Base-by-base conservation (phyloP, 1,140 invertebrate genomes). In the Panagrolaimus sp. region DNA sequence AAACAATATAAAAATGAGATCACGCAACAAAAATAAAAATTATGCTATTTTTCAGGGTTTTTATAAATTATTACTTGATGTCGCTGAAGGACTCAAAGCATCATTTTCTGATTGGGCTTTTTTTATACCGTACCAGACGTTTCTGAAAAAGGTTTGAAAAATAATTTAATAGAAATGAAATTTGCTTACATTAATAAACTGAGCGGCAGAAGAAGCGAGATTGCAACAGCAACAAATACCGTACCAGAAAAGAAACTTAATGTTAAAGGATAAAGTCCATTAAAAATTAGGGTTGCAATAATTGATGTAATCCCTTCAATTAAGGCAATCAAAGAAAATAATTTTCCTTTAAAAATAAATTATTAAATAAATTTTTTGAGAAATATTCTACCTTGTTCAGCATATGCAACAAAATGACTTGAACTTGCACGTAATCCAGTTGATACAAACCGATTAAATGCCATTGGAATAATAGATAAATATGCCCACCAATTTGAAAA, bases 191-290 rank as follows among this genome's bases (percentile, higher is more conserved):
- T 17, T 64, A 64, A 64, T n/a, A 64, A 43, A 7, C 28, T 12
- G 14, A 64, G 17, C 1, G 63, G 63, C 17, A 64, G 14, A 8
- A 64, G 1, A 28, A 32, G 43, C 0, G 28, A 15, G 24, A 66
- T 43, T 14, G 69, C 71, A 28, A 63, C 55, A 12, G 55, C 63
- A 38, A 77, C 17, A 43, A 77, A 71, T 65, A 77, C 79, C 52
- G 77, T 79, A 28, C 78, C 78, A 14, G 77, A 65, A 38, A 79
- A 80, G 63, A 82, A 77, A n/a, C 38, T 28, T 28, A 80, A 46
- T 4, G 78, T 80, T 38, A 66, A 48, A 4, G 79, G 78, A 64
- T 80, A 80, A 28, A 81, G 1, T 46, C 77, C 80, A 62, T 80
- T 80, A 71, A 82, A 80, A 32, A 80, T 73, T 8, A 71, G 38